Evolutionary conservation across 2,888 invertebrate genomes (phyloP), one percentile per base, ranked within the genome.

Genomic region (Zaprionus lineosus): DNA sequence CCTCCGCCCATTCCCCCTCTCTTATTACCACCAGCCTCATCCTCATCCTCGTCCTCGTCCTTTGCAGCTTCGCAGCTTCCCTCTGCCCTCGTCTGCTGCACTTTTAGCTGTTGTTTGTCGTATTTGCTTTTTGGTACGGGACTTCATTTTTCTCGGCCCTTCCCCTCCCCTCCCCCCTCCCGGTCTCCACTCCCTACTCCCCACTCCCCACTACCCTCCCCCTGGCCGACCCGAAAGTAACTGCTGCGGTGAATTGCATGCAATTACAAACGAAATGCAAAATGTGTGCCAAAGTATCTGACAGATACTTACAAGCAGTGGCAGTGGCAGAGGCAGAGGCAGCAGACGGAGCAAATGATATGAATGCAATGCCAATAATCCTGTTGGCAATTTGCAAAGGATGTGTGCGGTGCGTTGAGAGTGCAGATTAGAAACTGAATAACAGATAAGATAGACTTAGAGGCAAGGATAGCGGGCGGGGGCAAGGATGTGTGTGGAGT

Each of bases 261-360:
- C 81, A 85, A 81, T 81, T 85, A 81, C 84, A 85, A 63, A 58
- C 55, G 57, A 85, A 65, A 73, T 83, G 86, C 86, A 65, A 85
- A 81, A 85, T 85, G 86, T 83, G 81, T 73, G 68, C 73, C 71
- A 68, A 83, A 81, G 76, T 85, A 85, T 83, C 81, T 83, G 41
- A 43, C 73, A 85, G 86, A 85, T 79, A 85, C 75, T 85, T 78
- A 70, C 75, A 61, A 53, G 64, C 69, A 68, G 79, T 57, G 26
- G 16, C 43, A 36, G 21, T 34, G 36, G 53, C 43, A 18, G 47
- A 40, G 29, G 16, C 14, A 52, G 43, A 29, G 33, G 57, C 41
- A 48, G 19, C 39, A 48, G 31, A 47, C 55, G 36, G 16, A 28
- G 28, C 11, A 51, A 51, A 15, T 37, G 52, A 28, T 47, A 57